A percentile compares a stretch with the other conserved stretches of the same genome.
These are phyloP conservation scores for Pygmarrhopalites habei DNA, from an alignment of 1,140 invertebrate genomes.

Conservation along the genomic window DNA sequence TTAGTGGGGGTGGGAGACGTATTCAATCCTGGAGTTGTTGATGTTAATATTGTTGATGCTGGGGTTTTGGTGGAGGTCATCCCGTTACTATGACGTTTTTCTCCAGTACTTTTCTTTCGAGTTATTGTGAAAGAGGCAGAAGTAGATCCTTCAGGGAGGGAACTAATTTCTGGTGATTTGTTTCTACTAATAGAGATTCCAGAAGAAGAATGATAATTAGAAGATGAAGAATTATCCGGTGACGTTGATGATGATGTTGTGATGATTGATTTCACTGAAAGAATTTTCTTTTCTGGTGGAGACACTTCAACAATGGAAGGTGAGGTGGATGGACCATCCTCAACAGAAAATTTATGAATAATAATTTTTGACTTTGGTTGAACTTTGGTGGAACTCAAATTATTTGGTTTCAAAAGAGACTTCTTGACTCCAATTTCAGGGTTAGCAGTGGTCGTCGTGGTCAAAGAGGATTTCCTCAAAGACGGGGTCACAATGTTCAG, in stretches of 20 bases:
- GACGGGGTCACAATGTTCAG: no score
- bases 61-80: not conserved
- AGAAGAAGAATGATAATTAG: no score
- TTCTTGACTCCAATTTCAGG: slow-evolving; percentile 2
- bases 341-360: slow-evolving; percentile 8
- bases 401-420: slow-evolving; percentile 5
- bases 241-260: slow-evolving; percentile 1
- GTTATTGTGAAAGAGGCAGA: no score
- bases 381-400: slow-evolving; percentile 8
- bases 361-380: slow-evolving; percentile 6
- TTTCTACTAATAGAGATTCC: not conserved
- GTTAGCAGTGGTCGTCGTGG: not conserved
- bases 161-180: no score
- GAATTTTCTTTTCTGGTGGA: not conserved
- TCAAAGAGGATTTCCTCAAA: not conserved
- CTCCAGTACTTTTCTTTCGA: not conserved
- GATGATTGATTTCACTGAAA: no score
- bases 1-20: no score
- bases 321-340: not conserved
- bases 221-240: no score
- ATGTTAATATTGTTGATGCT: not conserved
- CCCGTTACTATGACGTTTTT: slow-evolving; percentile 6
- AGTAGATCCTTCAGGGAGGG: no score
- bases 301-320: not conserved
- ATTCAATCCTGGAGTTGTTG: no score